These are phyloP conservation scores for Macrostomum lignano DNA, from an alignment of 1,140 invertebrate species.

Conservation along the genomic window DNA sequence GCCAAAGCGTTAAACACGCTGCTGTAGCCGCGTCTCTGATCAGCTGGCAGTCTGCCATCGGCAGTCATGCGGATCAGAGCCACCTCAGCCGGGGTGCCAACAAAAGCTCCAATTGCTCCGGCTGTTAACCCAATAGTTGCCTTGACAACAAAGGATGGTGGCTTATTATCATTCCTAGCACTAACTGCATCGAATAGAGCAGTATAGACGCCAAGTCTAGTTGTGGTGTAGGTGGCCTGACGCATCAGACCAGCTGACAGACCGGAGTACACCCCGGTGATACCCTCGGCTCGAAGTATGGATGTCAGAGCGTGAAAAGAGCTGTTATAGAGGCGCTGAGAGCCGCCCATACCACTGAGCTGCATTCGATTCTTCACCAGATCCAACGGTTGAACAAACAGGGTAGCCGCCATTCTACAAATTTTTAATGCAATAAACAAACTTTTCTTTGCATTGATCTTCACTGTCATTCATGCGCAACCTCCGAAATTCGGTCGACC, in stretches of 20 bases:
- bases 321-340: slow-evolving; percentile 42
- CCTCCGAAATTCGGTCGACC: no score
- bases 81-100: slow-evolving; percentile 71
- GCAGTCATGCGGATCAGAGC: slow-evolving; percentile 53
- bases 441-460: no score
- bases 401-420: slow-evolving; percentile 66
- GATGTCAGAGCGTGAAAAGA: slow-evolving; percentile 38
- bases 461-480: no score
- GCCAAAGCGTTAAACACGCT: slow-evolving; percentile 63
- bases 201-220: slow-evolving; percentile 71
- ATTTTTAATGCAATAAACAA: background rate
- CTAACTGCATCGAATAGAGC: slow-evolving; percentile 53
- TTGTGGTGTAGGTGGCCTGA: slow-evolving; percentile 92
- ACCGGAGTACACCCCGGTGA: no score
- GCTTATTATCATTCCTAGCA: slow-evolving; percentile 14
- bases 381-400: slow-evolving; percentile 84
- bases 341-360: slow-evolving; percentile 44
- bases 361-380: slow-evolving; percentile 96
- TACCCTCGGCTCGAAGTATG: slow-evolving; percentile 58
- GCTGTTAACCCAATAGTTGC: slow-evolving; percentile 44
- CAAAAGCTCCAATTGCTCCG: slow-evolving; percentile 54
- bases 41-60: slow-evolving; percentile 53
- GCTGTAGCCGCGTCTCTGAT: slow-evolving; percentile 63
- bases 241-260: slow-evolving; percentile 46
- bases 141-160: slow-evolving; percentile 35